Conservation (phyloP, 1,140 invertebrate species). For the Melipona quadrifasciata region DNA sequence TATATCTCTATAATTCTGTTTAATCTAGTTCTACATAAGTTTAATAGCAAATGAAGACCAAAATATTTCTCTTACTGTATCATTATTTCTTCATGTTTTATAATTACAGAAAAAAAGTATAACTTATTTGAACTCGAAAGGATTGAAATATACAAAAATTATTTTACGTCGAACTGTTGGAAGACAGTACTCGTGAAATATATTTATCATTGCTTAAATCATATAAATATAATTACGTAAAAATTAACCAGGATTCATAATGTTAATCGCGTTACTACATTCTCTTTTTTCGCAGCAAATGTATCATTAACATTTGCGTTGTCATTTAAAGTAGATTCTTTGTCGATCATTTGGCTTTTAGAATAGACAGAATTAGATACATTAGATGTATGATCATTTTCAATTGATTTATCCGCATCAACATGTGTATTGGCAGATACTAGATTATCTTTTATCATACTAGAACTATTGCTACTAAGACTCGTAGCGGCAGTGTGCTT, state of each 20-base stretch:
- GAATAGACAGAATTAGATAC: neutral
- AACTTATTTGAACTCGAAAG: neutral
- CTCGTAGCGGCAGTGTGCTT: slow-evolving; percentile 58
- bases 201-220: neutral
- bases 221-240: neutral
- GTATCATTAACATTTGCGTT: neutral
- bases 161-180: neutral
- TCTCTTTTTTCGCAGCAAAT: neutral
- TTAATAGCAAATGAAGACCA: neutral
- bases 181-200: neutral
- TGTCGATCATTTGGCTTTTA: neutral
- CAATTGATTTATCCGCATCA: neutral
- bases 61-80: neutral
- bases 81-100: neutral
- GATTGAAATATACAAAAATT: neutral
- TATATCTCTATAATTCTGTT: neutral
- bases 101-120: neutral
- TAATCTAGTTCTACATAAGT: neutral
- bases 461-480: slow-evolving; percentile 30
- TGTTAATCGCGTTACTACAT: neutral
- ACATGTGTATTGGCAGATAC: neutral
- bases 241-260: slow-evolving; percentile 20
- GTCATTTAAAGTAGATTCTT: neutral
- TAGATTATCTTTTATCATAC: slow-evolving; percentile 9
- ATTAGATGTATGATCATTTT: neutral